Evolutionary conservation across 1,140 invertebrate genomes (phyloP).

Genomic region (Eupeodes corollae): DNA sequence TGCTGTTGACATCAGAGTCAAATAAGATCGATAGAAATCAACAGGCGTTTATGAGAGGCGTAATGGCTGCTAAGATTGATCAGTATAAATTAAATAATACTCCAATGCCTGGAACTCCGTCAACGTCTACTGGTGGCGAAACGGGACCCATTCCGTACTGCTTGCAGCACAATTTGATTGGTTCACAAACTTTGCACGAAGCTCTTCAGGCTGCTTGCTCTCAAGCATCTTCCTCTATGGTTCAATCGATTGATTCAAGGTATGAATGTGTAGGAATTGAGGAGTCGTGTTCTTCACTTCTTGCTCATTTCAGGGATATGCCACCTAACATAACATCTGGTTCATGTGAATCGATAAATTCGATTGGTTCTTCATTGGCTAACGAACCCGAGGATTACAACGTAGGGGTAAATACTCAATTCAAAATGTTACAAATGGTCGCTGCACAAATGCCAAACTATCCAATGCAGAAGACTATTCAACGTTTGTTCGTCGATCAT

Average conservation of each 20-base stretch:
- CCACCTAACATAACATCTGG: no score
- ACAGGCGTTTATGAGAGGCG: not conserved
- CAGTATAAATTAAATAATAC: no score
- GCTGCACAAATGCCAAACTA: constrained; percentile 2
- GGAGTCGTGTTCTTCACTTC: no score
- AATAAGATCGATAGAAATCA: no score
- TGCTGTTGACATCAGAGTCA: constrained; percentile 7
- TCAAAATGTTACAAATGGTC: constrained; percentile 3
- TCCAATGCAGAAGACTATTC: constrained; percentile 10
- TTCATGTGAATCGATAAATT: not conserved
- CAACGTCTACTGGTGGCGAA: constrained; percentile 2
- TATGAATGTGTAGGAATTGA: not conserved
- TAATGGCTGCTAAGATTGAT: no score
- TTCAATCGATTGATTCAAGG: not conserved
- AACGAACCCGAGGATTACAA: not conserved
- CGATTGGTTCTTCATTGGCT: not conserved
- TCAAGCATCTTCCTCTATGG: constrained; percentile 6
- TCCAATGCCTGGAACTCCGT: not conserved
- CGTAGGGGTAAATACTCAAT: not conserved
- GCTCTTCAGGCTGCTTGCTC: constrained; percentile 7
- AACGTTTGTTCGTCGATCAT: constrained; percentile 32
- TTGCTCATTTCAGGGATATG: no score
- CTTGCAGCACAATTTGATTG: not conserved
- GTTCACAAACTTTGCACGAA: constrained; percentile 4
- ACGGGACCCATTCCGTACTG: no score